phyloP scores from a whole-genome alignment of 2,113 vertebrate genomes.

The Lipotes vexillifer region DNA sequence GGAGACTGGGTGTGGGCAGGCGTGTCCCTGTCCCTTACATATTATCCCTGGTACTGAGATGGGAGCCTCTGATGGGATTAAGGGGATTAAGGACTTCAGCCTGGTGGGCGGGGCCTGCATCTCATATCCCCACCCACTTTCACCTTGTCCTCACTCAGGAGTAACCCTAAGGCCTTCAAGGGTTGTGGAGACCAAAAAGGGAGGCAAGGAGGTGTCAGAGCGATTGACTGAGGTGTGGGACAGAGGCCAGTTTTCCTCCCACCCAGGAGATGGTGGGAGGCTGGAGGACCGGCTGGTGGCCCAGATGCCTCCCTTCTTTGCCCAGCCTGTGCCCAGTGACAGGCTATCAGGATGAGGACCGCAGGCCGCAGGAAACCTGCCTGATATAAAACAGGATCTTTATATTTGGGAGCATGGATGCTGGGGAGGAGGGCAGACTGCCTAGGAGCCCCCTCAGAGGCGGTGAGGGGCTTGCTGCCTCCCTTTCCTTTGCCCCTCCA shows the following conservation, averaged over 20 bases:
- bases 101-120: neutral
- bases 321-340: neutral
- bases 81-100: neutral
- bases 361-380: neutral
- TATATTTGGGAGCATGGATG: neutral
- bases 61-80: neutral
- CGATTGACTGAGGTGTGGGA: neutral
- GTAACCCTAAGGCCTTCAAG: neutral
- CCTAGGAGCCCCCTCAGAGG: neutral
- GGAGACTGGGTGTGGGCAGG: neutral
- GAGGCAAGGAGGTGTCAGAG: neutral
- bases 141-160: neutral
- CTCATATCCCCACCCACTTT: too few species aligned
- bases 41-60: neutral
- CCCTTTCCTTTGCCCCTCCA: neutral
- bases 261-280: neutral
- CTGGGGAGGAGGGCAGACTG: neutral
- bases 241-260: too few species aligned
- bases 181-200: neutral
- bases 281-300: neutral
- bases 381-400: neutral
- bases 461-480: neutral
- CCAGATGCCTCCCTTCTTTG: neutral
- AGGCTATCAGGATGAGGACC: neutral
- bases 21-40: neutral